Evolutionary conservation across 2,888 invertebrate genomes (phyloP), one percentile per base, ranked within the genome.

Genomic region (Diabrotica balteata): DNA sequence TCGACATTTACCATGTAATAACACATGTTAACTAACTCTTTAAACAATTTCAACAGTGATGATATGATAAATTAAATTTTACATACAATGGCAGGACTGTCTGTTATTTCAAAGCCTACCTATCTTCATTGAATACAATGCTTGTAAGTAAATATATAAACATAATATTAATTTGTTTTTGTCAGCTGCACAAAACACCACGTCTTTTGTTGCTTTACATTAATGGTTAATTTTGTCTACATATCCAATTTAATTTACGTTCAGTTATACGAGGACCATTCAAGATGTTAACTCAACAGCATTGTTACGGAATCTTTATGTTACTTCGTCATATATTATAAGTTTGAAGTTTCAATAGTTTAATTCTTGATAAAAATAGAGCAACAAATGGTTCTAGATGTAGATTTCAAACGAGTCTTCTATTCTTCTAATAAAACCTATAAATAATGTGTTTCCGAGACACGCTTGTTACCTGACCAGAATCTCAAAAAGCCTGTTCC

Each of bases 51-150:
- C 57, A 69, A 59, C 69, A 63, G 66, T 64, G 60, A 59, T 60
- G 50, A 67, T 67, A 67, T 67, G 69, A 69, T 72, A 70, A 69
- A 72, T 67, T 69, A 44, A 70, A 67, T 67, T 70, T 72, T 62
- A 72, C 70, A 72, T 72, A 72, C 72, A 72, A 72, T 70, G 66
- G 69, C 57, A 45, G 58, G 46, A 58, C 64, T 64, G 44, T 63
- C 52, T 50, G 55, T 64, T 51, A 58, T 63, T 63, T 17, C 52
- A 42, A 61, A 57, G 61, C 61, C 66, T 62, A 69, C 67, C 68
- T 67, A 63, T 63, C 68, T 66, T 61, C 67, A 70, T 72, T 72
- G 72, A 70, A 70, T 72, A 72, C 72, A 72, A 72, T 72, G 67
- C 60, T 49, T 62, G 62, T 66, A 55, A 54, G 46, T 59, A 59